phyloP scores from a whole-genome alignment of 2,888 invertebrate genomes.

The Orchesella flavescens region DNA sequence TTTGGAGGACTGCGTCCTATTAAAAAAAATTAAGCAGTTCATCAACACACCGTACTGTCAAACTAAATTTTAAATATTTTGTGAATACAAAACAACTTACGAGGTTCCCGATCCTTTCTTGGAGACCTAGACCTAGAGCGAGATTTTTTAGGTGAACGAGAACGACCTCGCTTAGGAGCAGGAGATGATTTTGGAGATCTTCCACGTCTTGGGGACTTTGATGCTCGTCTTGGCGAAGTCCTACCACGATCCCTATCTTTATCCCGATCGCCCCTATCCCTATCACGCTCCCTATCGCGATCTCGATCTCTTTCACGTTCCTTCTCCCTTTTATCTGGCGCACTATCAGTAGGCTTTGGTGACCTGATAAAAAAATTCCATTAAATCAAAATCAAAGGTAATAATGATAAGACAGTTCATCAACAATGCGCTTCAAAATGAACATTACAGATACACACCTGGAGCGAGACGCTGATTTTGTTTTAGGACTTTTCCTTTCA shows the following conservation, averaged over 20 bases:
- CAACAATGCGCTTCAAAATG: background rate
- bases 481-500: slow-evolving; percentile 51
- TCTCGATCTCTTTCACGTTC: slow-evolving; percentile 57
- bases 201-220: slow-evolving; percentile 60
- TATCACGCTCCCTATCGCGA: slow-evolving; percentile 62
- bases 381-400: background rate
- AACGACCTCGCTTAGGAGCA: slow-evolving; percentile 43
- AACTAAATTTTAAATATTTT: background rate
- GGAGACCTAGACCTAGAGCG: slow-evolving; percentile 71
- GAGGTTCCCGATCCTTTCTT: slow-evolving; percentile 53
- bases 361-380: slow-evolving; percentile 27
- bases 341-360: slow-evolving; percentile 52
- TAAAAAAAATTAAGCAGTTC: background rate
- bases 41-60: background rate
- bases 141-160: slow-evolving; percentile 76
- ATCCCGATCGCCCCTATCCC: slow-evolving; percentile 60
- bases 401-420: no score
- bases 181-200: slow-evolving; percentile 66
- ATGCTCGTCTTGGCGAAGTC: slow-evolving; percentile 44
- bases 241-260: slow-evolving; percentile 53
- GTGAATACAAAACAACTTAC: slow-evolving; percentile 36
- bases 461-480: slow-evolving; percentile 45
- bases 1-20: slow-evolving; percentile 64
- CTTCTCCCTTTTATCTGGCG: slow-evolving; percentile 53
- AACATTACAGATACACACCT: slow-evolving; percentile 25